Evolutionary conservation across 1,140 invertebrate species (phyloP), one percentile per base, ranked within the genome.

Genomic region (Pectinophora gossypiella): DNA sequence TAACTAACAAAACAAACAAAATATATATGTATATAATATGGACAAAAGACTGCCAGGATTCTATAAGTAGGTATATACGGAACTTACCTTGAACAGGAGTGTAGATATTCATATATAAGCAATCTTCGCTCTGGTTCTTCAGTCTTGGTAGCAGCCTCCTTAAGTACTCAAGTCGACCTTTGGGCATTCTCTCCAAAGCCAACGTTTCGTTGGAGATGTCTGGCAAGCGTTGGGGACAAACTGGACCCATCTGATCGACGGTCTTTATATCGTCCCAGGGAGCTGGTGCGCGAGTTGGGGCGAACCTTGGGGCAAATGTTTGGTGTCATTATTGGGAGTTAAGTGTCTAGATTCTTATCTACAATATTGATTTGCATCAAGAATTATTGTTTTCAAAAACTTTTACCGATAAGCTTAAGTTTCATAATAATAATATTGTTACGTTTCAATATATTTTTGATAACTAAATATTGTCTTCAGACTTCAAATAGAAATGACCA

Each of bases 81-180:
- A 9, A 38, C 93, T 92, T 89, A 98, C 97, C 96, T 92, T 94
- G 94, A 3, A 94, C 93, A 2, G 98, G 97, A 9, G 96, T 93
- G 82, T 97, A 99, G 64, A 99, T 95, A 79, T 99, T 99, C 68
- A 99, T 90, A 79, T 98, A 98, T 19, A 99, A 91, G 74, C 98
- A 99, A 87, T 99, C 98, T 89, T 99, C 98, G 65, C 94, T 96
- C 83, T 99, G 97, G 72, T 98, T 96, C 68, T 91, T 92, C 48
- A 99, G 88, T 80, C 94, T 93, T 4, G 95, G 95, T 58, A 96
- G 82, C 47, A 98, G 88, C 64, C 95, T 90, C 61, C 93, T 93
- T 19, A 99, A 89, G 72, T 96, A 95, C 65, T 97, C 94, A 40
- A 98, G 88, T 10, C 96, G 89, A n/a, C 95, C 96, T 70, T 93